These are phyloP conservation scores for Strix occidentalis DNA, from an alignment of 2,797 vertebrate species.

Conservation along the genomic window DNA sequence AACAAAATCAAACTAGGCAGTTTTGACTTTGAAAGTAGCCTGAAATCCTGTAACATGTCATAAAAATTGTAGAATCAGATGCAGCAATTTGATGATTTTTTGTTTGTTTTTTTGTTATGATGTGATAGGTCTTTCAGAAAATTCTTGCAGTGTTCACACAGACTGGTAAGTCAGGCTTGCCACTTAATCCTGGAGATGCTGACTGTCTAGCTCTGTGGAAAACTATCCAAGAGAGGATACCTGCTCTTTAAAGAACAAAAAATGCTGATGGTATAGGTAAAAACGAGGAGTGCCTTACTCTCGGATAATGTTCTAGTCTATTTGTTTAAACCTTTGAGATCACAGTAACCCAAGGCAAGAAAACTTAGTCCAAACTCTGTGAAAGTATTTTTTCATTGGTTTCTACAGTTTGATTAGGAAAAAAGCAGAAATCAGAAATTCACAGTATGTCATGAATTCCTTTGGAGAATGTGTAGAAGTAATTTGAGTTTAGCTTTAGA, in stretches of 20 bases:
- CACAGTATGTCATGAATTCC: not conserved
- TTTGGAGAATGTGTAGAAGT: not conserved
- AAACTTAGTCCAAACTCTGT: not conserved
- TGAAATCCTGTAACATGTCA: not conserved
- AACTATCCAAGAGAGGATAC: not conserved
- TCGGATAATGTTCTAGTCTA: not conserved
- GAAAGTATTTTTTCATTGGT: not conserved
- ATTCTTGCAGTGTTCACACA: not conserved
- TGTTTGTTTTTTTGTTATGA: too few relatives aligned
- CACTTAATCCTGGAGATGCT: not conserved
- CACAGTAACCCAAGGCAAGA: not conserved
- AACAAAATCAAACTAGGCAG: not conserved
- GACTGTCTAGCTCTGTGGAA: not conserved
- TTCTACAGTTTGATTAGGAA: not conserved
- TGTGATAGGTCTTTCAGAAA: not conserved
- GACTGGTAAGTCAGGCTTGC: not conserved
- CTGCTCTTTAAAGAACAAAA: not conserved
- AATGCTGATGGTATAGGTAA: not conserved
- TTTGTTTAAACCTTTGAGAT: not conserved
- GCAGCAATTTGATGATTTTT: not conserved
- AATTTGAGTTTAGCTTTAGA: not conserved
- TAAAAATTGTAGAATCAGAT: not conserved
- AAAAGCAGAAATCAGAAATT: not conserved
- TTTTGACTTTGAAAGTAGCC: not conserved
- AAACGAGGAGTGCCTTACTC: not conserved